These are phyloP conservation scores for Eidolon helvum DNA, from an alignment of 2,113 vertebrate genomes.

Conservation along the genomic window DNA sequence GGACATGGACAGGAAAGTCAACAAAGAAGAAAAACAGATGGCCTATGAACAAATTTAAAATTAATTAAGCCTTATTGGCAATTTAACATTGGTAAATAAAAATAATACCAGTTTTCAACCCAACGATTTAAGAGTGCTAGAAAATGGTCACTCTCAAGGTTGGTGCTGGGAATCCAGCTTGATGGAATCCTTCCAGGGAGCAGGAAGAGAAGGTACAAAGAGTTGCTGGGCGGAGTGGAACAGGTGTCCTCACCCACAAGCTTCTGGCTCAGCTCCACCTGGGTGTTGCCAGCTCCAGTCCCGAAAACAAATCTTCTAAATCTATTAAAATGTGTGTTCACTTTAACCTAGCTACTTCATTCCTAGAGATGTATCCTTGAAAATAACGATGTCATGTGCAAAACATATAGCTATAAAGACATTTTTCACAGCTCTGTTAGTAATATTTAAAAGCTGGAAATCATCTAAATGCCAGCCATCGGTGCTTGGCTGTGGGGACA, in stretches of 20 bases:
- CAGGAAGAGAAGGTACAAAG: not conserved
- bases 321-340: not conserved
- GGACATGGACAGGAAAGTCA: not conserved
- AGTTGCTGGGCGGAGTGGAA: fast-evolving
- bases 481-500: not conserved
- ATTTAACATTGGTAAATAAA: slow-evolving; percentile 1
- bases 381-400: not conserved
- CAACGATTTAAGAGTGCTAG: not conserved
- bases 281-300: not conserved
- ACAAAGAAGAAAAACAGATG: not conserved
- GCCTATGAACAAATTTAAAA: not conserved
- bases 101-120: not conserved
- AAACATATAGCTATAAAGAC: not conserved
- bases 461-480: not conserved
- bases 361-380: slow-evolving; percentile 35
- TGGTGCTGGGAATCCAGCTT: not conserved
- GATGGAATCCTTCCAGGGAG: not conserved
- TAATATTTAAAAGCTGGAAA: slow-evolving; percentile 1
- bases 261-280: not conserved
- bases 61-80: not conserved
- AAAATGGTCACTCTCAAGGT: not conserved
- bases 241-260: not conserved
- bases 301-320: not conserved
- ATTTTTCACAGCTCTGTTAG: not conserved
- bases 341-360: not conserved